Base-by-base conservation (phyloP, 2,888 invertebrate genomes). In the Pollenia angustigena region DNA sequence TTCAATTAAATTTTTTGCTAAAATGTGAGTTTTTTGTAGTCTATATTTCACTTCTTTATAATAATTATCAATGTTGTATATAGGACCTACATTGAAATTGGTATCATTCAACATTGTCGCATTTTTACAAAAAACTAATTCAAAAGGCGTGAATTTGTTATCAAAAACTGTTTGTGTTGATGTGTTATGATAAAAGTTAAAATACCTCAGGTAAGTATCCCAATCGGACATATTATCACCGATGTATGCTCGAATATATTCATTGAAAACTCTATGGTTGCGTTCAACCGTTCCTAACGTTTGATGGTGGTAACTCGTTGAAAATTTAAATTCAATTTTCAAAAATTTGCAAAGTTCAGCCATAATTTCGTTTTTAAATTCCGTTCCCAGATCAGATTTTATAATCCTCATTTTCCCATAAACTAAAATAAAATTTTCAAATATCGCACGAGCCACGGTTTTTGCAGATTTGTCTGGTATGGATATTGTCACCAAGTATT, bases 21-120 rank as follows among this genome's bases (percentile, higher is more conserved):
- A 2, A 23, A 6, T 32, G 6, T 32, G 32, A 6, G 66, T 16
- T 8, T n/a, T 11, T 2, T 66, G 66, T 7, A 66, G 46, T 6
- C 66, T 32, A 18, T 66, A 66, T 14, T 66, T 66, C 12, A 66
- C 66, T 66, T 46, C 42, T 44, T 42, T 66, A 14, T n/a, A 16
- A 46, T 66, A 66, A 44, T 66, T 66, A 4, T 66, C 66, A 46
- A 66, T 11, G 14, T 66, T 66, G n/a, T 66, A 66, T 11, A 66
- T 66, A 1, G 66, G 66, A 12, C 8, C 50, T 50, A 50, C 16
- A n/a, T 6, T 12, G 4, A n/a, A 1, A 1, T 68, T 32, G 6
- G 44, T 32, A 48, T 68, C 48, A 11, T 23, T 46, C 23, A 50
- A 50, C 50, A 68, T 44, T 23, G 10, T 68, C 3, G 44, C 16